Conservation (phyloP, 1,140 invertebrate species). For the Orussus abietinus region DNA sequence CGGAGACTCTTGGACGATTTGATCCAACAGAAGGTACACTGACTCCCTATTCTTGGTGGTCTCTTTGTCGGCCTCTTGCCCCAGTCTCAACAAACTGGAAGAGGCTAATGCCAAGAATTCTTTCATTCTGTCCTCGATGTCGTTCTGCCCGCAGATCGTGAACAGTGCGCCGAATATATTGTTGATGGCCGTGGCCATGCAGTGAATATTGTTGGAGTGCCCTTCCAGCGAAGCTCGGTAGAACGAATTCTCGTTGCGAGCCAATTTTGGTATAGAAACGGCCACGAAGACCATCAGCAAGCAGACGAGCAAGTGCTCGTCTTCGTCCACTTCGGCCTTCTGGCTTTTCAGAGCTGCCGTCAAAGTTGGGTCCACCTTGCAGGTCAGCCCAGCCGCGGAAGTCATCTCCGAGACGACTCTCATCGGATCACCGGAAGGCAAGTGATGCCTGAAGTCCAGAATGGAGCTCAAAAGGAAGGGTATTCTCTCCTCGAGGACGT, state of each 20-base stretch:
- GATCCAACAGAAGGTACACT: constrained; percentile 90
- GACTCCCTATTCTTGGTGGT: constrained; percentile 91
- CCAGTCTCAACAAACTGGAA: constrained; percentile 88
- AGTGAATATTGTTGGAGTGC: constrained; percentile 97
- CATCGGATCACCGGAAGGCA: constrained; percentile 87
- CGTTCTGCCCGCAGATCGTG: constrained; percentile 88
- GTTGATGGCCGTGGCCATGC: constrained; percentile 93
- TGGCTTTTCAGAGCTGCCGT: constrained; percentile 83
- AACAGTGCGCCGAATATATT: constrained; percentile 96
- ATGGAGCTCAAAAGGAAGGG: constrained; percentile 96
- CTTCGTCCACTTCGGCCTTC: constrained; percentile 83
- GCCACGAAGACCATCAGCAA: constrained; percentile 98
- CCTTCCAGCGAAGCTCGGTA: constrained; percentile 90
- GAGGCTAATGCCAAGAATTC: constrained; percentile 96
- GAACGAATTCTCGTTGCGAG: constrained; percentile 82
- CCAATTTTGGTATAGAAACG: constrained; percentile 95
- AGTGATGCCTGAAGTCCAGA: constrained; percentile 88
- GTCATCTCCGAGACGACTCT: constrained; percentile 95
- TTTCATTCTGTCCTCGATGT: constrained; percentile 96
- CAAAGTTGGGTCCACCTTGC: constrained; percentile 92
- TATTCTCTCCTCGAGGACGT: constrained; percentile 90
- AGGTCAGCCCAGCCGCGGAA: constrained; percentile 87
- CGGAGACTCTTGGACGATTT: constrained; percentile 96
- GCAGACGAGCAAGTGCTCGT: constrained; percentile 92
- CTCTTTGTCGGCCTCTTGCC: constrained; percentile 94